Conservation (phyloP, 2,888 invertebrate species). For the Cybosia mesomella region DNA sequence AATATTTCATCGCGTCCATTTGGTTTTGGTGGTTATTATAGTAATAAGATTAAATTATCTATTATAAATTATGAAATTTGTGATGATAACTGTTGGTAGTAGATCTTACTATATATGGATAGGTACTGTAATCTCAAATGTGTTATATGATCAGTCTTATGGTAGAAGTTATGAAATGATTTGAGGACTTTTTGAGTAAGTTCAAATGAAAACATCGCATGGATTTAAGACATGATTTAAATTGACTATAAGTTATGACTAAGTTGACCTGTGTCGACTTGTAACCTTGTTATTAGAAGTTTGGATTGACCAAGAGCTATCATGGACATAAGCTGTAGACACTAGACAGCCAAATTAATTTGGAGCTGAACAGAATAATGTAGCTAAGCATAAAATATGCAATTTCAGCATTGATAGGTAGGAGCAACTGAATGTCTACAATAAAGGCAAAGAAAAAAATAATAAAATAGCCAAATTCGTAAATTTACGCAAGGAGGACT, state of each 20-base stretch:
- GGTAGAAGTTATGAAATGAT: constrained; percentile 6
- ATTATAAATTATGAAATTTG: constrained; percentile 44
- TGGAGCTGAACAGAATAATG: background rate
- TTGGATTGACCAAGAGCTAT: background rate
- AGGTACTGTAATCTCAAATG: constrained; percentile 33
- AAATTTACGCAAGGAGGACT: background rate
- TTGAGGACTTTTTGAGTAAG: too few relatives aligned
- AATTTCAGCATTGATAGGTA: background rate
- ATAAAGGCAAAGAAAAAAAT: background rate
- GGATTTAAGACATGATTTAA: background rate
- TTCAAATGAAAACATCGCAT: background rate
- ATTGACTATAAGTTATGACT: background rate
- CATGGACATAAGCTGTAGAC: background rate
- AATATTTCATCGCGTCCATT: constrained; percentile 79
- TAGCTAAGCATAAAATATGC: too few relatives aligned
- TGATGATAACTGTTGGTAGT: constrained; percentile 45
- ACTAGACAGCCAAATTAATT: background rate
- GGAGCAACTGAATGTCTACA: background rate
- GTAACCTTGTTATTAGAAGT: background rate
- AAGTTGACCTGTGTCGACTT: background rate
- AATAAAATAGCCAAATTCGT: too few relatives aligned
- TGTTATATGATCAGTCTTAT: constrained; percentile 28
- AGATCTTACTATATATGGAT: constrained; percentile 30
- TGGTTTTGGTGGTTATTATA: constrained; percentile 70
- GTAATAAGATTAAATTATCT: constrained; percentile 53